Evolutionary conservation across 2,888 invertebrate species (phyloP).

Genomic region (Phragmatobia fuliginosa): DNA sequence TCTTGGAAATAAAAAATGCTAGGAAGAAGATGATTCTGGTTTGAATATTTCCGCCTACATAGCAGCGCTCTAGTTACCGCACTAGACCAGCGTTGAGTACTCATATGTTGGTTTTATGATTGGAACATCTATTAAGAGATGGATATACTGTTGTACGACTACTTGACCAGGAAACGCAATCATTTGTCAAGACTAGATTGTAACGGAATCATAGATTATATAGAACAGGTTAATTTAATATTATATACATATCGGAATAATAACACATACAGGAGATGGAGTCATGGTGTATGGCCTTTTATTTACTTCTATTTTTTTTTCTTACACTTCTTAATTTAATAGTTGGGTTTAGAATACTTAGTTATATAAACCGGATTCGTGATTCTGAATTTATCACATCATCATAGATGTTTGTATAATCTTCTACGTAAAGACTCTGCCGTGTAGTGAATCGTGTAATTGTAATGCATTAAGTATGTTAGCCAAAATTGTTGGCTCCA

Average conservation of each 20-base stretch:
- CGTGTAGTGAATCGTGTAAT: background rate
- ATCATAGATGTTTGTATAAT: background rate
- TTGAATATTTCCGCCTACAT: no score
- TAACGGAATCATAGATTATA: background rate
- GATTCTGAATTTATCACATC: background rate
- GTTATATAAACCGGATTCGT: background rate
- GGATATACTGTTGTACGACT: background rate
- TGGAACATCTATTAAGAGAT: background rate
- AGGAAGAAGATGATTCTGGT: no score
- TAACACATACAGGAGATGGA: background rate
- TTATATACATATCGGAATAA: background rate
- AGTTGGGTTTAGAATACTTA: background rate
- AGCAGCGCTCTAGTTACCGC: background rate
- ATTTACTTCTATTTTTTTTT: background rate
- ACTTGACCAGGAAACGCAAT: background rate
- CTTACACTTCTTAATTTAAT: background rate
- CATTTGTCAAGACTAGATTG: background rate
- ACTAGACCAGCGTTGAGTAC: background rate
- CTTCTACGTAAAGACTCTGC: background rate
- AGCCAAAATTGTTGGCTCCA: background rate
- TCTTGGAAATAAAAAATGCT: no score
- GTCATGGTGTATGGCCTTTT: background rate
- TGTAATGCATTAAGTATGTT: constrained; percentile 3
- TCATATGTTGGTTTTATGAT: background rate
- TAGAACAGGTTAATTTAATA: background rate